Conservation (phyloP, 2,113 vertebrate species). For the Stomatorhinus ivindoensis region DNA sequence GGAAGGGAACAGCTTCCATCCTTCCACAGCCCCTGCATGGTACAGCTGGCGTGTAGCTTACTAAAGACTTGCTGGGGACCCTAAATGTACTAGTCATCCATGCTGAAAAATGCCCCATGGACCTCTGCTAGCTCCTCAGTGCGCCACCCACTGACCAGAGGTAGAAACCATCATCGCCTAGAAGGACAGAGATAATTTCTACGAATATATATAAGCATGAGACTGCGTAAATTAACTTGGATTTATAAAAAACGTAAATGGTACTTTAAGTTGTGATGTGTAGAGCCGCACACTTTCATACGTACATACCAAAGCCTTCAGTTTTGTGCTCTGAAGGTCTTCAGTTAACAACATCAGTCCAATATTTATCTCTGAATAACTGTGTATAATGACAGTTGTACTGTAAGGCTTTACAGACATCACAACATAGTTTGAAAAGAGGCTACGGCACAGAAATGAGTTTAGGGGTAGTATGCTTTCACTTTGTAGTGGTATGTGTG, state of each 20-base stretch:
- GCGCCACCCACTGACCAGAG: background rate
- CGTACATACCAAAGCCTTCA: background rate
- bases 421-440: background rate
- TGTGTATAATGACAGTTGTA: background rate
- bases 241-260: background rate
- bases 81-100: background rate
- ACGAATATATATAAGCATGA: background rate
- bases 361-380: background rate
- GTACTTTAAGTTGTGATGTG: background rate
- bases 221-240: background rate
- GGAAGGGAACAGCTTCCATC: background rate
- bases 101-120: background rate
- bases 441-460: background rate
- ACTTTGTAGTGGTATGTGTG: background rate
- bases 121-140: background rate
- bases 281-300: background rate
- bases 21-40: background rate
- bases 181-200: background rate
- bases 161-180: background rate
- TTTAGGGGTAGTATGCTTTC: background rate
- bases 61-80: background rate
- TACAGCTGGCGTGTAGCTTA: background rate
- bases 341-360: background rate
- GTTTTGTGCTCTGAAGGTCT: background rate
- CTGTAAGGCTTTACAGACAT: background rate